Evolutionary conservation across 2,888 invertebrate species (phyloP), one percentile per base, ranked within the genome.

Genomic region (Trissolcus brochymenae): DNA sequence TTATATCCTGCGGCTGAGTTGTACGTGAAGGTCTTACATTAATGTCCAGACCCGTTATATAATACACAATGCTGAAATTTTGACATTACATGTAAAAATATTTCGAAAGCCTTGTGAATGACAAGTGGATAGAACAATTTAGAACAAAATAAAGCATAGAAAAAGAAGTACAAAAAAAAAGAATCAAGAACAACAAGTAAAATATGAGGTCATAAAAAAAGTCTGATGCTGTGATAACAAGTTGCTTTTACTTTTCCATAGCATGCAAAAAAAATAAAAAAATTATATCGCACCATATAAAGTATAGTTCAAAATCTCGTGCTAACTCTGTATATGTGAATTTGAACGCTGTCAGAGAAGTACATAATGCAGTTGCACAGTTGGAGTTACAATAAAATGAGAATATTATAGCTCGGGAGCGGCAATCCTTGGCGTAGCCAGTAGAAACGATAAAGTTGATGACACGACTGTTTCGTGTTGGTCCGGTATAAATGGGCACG

Each of bases 371-470:
- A 65, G 56, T 51, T 61, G 65, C 60, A 21, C 70, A 71, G 70
- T 65, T 61, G 70, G 70, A 70, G 75, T 70, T 68, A 60, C 75
- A 65, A 76, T 70, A 70, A 75, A 64, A 68, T 54, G 54, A 57
- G 75, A 70, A 68, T 75, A 75, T 75, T 57, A 67, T 68, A 25
- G 35, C 61, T 40, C 61, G 67, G 57, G 55, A 59, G 50, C 41
- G 64, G 67, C 75, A 59, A 60, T 70, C 62, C 25, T 46, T 50
- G 68, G 65, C 59, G 29, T 53, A 73, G 66, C 61, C 73, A 46
- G 60, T 61, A 55, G 60, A 21, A 59, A 68, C 74, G 64, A 75
- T 75, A 75, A 74, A 74, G 67, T 74, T 74, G 67, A 74, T 68
- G 68, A 75, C 75, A 68, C 67, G 57, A 75, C 56, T 29, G 68